Conservation (phyloP, 2,113 vertebrate genomes). For the Sturnira hondurensis region DNA sequence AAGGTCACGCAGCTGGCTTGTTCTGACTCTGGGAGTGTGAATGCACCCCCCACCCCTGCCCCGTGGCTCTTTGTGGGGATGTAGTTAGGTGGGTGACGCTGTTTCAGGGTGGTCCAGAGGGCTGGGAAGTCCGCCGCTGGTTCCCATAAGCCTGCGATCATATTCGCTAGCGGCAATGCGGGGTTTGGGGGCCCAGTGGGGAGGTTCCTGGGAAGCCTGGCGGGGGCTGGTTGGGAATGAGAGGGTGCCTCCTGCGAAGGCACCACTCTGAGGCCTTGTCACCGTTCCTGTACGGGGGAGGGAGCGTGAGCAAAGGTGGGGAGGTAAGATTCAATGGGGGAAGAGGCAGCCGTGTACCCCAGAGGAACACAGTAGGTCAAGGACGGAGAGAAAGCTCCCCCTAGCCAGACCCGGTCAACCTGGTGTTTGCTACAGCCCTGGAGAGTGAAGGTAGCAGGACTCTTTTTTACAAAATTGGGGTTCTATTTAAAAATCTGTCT, state of each 20-base stretch:
- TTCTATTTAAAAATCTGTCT: background rate
- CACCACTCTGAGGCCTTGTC: background rate
- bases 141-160: background rate
- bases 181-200: background rate
- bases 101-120: background rate
- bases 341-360: too few relatives aligned
- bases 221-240: background rate
- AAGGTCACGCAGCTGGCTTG: background rate
- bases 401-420: background rate
- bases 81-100: background rate
- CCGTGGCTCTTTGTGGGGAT: background rate
- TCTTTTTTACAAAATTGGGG: background rate
- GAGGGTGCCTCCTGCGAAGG: background rate
- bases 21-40: background rate
- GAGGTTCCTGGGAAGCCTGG: background rate
- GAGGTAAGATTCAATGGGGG: background rate
- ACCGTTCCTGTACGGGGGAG: background rate
- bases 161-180: background rate
- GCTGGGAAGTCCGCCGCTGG: background rate
- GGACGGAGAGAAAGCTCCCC: background rate
- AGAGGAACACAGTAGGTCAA: background rate
- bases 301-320: background rate
- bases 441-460: background rate
- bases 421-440: background rate
- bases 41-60: background rate